These are phyloP conservation scores for Neotoxoptera formosana DNA, from an alignment of 1,140 invertebrate genomes.

Conservation along the genomic window DNA sequence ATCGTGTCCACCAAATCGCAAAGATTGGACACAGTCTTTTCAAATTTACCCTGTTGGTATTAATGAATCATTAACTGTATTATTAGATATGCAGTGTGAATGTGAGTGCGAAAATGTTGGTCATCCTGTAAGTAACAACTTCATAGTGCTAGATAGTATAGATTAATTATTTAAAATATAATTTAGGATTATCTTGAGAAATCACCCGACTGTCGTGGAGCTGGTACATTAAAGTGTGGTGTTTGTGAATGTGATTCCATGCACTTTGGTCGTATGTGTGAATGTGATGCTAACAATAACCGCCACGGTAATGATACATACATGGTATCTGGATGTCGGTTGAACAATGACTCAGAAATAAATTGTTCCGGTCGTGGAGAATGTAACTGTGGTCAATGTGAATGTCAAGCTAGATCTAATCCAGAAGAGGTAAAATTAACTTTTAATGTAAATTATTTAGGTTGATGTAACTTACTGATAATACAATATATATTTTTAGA, in stretches of 20 bases:
- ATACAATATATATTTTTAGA: constrained; percentile 64
- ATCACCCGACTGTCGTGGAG: constrained; percentile 70
- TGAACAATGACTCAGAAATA: constrained; percentile 73
- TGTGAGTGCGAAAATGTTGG: constrained; percentile 58
- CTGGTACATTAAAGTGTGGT: constrained; percentile 83
- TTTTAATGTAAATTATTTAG: background rate
- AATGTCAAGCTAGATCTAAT: constrained; percentile 71
- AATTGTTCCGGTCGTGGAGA: constrained; percentile 79
- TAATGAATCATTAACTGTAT: constrained; percentile 83
- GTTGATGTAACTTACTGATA: background rate
- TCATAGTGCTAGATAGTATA: background rate
- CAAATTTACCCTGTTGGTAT: constrained; percentile 93
- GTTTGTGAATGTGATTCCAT: constrained; percentile 83
- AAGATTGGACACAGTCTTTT: constrained; percentile 82
- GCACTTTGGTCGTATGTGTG: constrained; percentile 84
- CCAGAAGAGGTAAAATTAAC: constrained; percentile 67
- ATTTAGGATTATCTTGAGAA: constrained; percentile 64
- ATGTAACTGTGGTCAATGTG: constrained; percentile 83
- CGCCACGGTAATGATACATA: constrained; percentile 65
- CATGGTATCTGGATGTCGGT: constrained; percentile 73
- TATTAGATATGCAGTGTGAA: constrained; percentile 66
- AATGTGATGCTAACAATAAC: constrained; percentile 74
- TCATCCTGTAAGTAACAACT: constrained; percentile 37
- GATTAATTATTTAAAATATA: constrained; percentile 10
- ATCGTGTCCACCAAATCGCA: constrained; percentile 75